phyloP scores from a whole-genome alignment of 1,140 invertebrate genomes.

The Micrasema minimum region DNA sequence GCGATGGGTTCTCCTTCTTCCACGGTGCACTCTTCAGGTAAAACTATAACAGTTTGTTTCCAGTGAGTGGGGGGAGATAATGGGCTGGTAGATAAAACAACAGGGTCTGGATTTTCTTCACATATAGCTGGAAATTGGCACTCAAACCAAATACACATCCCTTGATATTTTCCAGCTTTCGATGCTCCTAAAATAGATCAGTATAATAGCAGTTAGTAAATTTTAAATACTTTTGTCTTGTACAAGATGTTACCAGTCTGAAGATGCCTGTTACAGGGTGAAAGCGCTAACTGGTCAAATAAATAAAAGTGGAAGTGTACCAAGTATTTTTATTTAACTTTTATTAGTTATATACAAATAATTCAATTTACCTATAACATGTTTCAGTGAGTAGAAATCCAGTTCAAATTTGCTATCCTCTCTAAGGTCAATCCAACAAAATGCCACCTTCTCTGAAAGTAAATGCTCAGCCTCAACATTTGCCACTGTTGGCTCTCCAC shows the following conservation, averaged over 20 bases:
- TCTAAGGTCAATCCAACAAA: conserved; percentile 70
- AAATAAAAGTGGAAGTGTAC: too few species aligned
- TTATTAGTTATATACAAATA: too few species aligned
- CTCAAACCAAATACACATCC: conserved; percentile 76
- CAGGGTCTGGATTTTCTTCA: conserved; percentile 54
- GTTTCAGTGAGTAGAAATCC: conserved; percentile 59
- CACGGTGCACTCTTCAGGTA: conserved; percentile 67
- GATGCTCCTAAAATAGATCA: conserved; percentile 59
- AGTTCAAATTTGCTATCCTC: conserved; percentile 66
- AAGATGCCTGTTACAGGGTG: too few species aligned
- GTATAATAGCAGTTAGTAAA: too few species aligned
- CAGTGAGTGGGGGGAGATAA: conserved; percentile 87
- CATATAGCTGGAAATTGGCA: conserved; percentile 67
- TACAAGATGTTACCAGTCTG: too few species aligned
- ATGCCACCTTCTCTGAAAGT: conserved; percentile 65
- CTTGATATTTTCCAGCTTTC: conserved; percentile 76
- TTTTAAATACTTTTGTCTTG: too few species aligned
- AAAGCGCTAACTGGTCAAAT: too few species aligned
- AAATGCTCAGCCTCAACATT: conserved; percentile 64
- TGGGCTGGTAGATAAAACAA: conserved; percentile 82
- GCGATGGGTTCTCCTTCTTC: conserved; percentile 73
- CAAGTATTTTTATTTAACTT: too few species aligned
- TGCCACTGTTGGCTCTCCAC: conserved; percentile 68
- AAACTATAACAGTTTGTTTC: conserved; percentile 95
- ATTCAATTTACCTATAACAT: conserved; percentile 62